These are phyloP conservation scores for Tortricodes alternella DNA, from an alignment of 2,888 invertebrate genomes.

Conservation along the genomic window DNA sequence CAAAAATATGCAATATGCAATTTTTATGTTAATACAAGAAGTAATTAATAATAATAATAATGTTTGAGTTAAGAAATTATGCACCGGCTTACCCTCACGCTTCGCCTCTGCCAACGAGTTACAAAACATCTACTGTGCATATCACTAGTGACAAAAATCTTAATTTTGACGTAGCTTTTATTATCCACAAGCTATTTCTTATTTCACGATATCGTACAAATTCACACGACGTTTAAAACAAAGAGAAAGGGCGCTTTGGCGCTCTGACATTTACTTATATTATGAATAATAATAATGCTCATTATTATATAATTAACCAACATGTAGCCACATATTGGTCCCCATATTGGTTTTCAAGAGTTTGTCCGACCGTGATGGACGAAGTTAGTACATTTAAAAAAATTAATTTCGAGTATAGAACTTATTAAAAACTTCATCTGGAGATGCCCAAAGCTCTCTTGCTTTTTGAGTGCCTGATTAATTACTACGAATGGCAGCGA, in stretches of 20 bases:
- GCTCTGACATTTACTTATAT: neutral
- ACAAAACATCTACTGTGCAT: slow-evolving; percentile 27
- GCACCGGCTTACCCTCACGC: too few species aligned
- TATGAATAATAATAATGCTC: neutral
- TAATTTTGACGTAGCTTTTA: slow-evolving; percentile 7
- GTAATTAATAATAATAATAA: too few species aligned
- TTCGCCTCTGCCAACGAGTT: too few species aligned
- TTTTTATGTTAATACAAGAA: too few species aligned
- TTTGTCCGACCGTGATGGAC: too few species aligned
- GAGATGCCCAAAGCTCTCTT: slow-evolving; percentile 15
- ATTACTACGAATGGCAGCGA: slow-evolving; percentile 13
- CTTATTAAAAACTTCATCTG: neutral
- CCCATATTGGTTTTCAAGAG: neutral
- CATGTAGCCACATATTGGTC: neutral
- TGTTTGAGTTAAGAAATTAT: too few species aligned
- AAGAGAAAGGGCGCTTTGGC: slow-evolving; percentile 14
- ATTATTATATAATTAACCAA: neutral
- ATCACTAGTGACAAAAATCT: slow-evolving; percentile 17
- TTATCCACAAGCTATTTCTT: slow-evolving; percentile 7
- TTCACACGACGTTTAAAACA: slow-evolving; percentile 4
- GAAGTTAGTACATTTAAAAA: too few species aligned
- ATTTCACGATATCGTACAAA: slow-evolving; percentile 4
- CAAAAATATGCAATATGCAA: too few species aligned
- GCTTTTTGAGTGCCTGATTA: neutral
- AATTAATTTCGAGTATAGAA: neutral